Conservation (phyloP, 2,113 vertebrate genomes). For the Limanda limanda region DNA sequence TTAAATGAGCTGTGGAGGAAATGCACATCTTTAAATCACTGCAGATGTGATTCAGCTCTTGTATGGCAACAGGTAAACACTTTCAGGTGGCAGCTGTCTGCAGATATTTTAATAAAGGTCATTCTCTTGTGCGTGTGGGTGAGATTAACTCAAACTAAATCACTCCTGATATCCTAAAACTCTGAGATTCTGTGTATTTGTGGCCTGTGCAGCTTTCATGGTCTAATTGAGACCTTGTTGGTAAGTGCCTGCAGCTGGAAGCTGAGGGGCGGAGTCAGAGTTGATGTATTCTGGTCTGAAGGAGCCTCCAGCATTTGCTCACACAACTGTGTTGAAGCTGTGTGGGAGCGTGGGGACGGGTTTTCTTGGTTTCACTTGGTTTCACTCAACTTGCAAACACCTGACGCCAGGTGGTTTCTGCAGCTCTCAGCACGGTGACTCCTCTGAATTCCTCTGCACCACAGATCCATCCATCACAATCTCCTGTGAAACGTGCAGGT, state of each 20-base stretch:
- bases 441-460: not conserved
- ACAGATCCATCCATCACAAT: not conserved
- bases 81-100: not conserved
- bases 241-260: slow-evolving; percentile 32
- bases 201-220: slow-evolving; percentile 6
- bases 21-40: not conserved
- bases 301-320: not conserved
- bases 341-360: no score
- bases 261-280: slow-evolving; percentile 3
- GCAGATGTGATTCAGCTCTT: slow-evolving; percentile 5
- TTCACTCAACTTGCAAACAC: not conserved
- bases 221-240: slow-evolving; percentile 30
- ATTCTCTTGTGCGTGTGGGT: not conserved
- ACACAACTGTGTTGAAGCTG: not conserved
- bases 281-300: not conserved
- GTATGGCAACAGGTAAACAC: not conserved
- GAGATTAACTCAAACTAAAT: not conserved
- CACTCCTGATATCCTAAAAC: not conserved
- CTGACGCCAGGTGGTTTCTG: not conserved
- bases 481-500: not conserved
- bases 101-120: not conserved
- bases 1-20: slow-evolving; percentile 9
- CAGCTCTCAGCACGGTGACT: not conserved
- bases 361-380: not conserved
- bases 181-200: not conserved